A percentile compares a stretch with the other conserved stretches of the same genome.
phyloP scores from a whole-genome alignment of 2,888 invertebrate species.

The Stenichneumon culpator region DNA sequence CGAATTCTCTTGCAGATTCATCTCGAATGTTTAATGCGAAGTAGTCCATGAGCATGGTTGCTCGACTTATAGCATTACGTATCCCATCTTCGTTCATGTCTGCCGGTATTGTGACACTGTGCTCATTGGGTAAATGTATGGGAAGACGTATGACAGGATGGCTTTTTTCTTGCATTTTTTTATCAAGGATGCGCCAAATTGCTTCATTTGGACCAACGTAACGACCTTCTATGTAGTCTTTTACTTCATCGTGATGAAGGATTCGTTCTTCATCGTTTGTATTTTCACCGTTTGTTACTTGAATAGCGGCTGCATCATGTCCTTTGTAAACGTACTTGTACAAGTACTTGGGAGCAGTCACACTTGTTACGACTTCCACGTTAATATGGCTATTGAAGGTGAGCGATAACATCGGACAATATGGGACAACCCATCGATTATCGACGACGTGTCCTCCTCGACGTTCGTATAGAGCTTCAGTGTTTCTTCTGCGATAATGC shows the following conservation, averaged over 20 bases:
- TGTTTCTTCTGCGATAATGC: too few relatives aligned
- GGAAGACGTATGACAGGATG: conserved; percentile 64
- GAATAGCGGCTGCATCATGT: conserved; percentile 69
- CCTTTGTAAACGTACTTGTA: too few relatives aligned
- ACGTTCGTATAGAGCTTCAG: too few relatives aligned
- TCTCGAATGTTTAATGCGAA: conserved; percentile 49
- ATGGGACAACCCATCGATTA: too few relatives aligned
- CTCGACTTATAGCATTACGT: conserved; percentile 39
- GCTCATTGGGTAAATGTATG: conserved; percentile 67
- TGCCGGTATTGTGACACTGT: conserved; percentile 25
- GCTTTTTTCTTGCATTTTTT: conserved; percentile 69
- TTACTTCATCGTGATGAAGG: conserved; percentile 69
- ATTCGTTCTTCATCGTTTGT: conserved; percentile 8
- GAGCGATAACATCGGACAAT: too few relatives aligned
- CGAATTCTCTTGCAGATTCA: conserved; percentile 44
- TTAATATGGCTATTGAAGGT: too few relatives aligned
- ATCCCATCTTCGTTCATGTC: conserved; percentile 48
- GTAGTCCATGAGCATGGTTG: conserved; percentile 49
- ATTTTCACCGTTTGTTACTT: conserved; percentile 31
- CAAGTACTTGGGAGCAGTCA: too few relatives aligned
- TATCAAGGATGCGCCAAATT: conserved; percentile 67
- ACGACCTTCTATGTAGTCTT: conserved; percentile 67
- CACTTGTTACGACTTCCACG: too few relatives aligned
- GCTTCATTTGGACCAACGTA: conserved; percentile 72
- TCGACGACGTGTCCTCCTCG: too few relatives aligned